These are phyloP conservation scores for Cladorhizidae sp. DNA, from an alignment of 37 sponge, comb jelly and placozoan genomes.

Conservation along the genomic window DNA sequence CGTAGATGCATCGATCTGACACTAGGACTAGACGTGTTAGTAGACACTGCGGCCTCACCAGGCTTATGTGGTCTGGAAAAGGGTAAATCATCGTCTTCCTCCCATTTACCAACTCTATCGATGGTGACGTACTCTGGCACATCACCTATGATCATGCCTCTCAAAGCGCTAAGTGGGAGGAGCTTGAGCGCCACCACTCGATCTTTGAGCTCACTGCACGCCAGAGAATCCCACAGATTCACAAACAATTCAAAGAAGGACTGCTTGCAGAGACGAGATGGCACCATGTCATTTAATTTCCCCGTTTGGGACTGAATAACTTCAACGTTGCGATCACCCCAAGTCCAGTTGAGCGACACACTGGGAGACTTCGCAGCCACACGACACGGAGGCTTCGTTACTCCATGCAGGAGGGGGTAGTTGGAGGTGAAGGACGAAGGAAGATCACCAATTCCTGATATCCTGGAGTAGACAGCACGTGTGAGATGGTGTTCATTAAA, in stretches of 20 bases:
- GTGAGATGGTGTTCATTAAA: constrained; percentile 74
- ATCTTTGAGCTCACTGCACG: constrained; percentile 7
- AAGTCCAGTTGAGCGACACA: constrained; percentile 80
- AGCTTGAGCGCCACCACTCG: constrained; percentile 9
- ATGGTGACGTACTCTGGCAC: neutral
- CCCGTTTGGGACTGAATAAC: constrained; percentile 66
- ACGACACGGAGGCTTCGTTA: constrained; percentile 34
- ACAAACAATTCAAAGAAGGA: constrained; percentile 73
- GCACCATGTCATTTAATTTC: constrained; percentile 38
- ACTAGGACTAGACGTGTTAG: neutral
- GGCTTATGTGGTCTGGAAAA: neutral
- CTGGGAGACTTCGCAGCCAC: constrained; percentile 43
- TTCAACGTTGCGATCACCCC: constrained; percentile 73
- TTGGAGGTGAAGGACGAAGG: constrained; percentile 55
- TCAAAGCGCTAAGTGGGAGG: constrained; percentile 17
- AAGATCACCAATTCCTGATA: constrained; percentile 33
- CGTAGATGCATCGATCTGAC: neutral
- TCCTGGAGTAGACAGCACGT: constrained; percentile 81
- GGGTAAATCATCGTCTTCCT: neutral
- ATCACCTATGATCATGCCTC: neutral
- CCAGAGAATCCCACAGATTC: constrained; percentile 63
- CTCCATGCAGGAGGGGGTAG: constrained; percentile 59
- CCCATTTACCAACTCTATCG: neutral
- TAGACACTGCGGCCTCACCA: neutral
- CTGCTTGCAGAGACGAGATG: constrained; percentile 86